A percentile compares a stretch with the other conserved stretches of the same genome.
Conservation (phyloP, 2,888 invertebrate genomes). For the Tinea pellionella region DNA sequence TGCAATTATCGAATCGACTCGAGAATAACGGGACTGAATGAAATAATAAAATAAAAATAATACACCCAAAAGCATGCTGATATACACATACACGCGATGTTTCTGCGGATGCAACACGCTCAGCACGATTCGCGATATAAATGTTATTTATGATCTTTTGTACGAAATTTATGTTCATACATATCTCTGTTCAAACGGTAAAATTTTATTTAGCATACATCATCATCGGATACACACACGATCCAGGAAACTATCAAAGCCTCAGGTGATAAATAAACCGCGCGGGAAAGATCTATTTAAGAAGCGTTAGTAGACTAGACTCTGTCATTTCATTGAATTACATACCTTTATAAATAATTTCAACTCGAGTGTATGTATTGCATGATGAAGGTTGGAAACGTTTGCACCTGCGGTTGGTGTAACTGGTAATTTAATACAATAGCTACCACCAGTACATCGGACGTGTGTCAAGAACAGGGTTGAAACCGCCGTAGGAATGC, state of each 20-base stretch:
- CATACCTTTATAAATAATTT: not conserved
- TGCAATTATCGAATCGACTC: not conserved
- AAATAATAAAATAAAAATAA: conserved; percentile 1
- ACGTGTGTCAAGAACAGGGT: conserved; percentile 8
- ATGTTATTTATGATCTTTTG: conserved; percentile 30
- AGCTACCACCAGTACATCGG: not conserved
- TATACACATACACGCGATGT: conserved; percentile 18
- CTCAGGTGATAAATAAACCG: not conserved
- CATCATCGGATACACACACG: not conserved
- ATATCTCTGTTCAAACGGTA: conserved; percentile 7
- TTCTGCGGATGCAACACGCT: conserved; percentile 15
- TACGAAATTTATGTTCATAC: conserved; percentile 24
- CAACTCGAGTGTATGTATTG: not conserved
- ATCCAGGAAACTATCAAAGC: not conserved
- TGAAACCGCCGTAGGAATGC: conserved; percentile 21
- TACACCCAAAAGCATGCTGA: conserved; percentile 11
- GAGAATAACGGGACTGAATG: conserved; percentile 1
- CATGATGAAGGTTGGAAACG: not conserved
- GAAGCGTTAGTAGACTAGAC: too few species aligned
- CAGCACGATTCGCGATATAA: conserved; percentile 26
- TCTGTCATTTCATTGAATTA: too few species aligned
- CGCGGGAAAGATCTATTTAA: not conserved
- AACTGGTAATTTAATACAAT: conserved; percentile 8
- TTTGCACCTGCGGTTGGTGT: not conserved
- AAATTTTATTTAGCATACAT: conserved; percentile 5